A percentile compares a stretch with the other conserved stretches of the same genome.
Conservation (phyloP, 2,888 invertebrate species). For the Acheta domesticus region DNA sequence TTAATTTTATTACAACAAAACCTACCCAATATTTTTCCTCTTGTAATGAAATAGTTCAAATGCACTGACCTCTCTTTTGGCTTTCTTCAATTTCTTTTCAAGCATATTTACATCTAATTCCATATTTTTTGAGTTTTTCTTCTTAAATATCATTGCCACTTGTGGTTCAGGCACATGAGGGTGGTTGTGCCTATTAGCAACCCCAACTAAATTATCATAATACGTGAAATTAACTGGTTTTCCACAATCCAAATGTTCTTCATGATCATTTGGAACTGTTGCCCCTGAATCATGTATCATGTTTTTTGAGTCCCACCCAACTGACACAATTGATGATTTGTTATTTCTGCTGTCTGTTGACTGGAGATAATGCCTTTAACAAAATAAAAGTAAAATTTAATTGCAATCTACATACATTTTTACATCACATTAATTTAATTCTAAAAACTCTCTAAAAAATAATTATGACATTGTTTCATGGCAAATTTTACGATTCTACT, state of each 20-base stretch:
- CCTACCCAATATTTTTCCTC: not conserved
- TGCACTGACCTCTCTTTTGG: constrained; percentile 62
- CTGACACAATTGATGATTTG: constrained; percentile 26
- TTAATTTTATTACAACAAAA: not conserved
- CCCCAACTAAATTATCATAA: constrained; percentile 83
- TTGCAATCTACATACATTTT: no score
- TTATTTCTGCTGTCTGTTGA: constrained; percentile 26
- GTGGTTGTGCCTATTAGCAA: constrained; percentile 77
- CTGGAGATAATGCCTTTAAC: not conserved
- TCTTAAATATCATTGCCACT: constrained; percentile 72
- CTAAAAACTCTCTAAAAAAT: no score
- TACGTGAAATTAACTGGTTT: constrained; percentile 84
- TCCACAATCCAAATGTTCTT: constrained; percentile 65
- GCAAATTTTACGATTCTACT: no score
- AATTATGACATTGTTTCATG: no score
- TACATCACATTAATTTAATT: no score
- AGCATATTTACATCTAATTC: constrained; percentile 72
- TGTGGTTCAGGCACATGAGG: constrained; percentile 82
- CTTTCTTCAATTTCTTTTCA: constrained; percentile 70
- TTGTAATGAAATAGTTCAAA: not conserved
- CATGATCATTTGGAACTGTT: constrained; percentile 27
- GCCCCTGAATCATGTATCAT: constrained; percentile 24
- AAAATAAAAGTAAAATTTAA: no score
- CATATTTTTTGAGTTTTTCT: constrained; percentile 56
- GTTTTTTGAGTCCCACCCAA: constrained; percentile 29